These are phyloP conservation scores for Brachypteracias leptosomus DNA, from an alignment of 2,113 vertebrate species.

Conservation along the genomic window DNA sequence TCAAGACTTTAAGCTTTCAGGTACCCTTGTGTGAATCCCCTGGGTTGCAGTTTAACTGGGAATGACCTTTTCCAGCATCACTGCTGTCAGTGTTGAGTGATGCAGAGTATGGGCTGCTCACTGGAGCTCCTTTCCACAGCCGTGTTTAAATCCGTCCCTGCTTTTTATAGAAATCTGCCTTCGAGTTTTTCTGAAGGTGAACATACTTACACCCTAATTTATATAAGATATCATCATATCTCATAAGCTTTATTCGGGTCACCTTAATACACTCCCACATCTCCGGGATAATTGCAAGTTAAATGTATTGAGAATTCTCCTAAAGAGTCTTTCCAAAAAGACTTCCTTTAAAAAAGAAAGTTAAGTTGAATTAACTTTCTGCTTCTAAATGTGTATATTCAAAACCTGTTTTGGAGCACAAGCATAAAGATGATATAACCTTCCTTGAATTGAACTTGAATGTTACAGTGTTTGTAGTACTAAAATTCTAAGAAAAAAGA, in stretches of 20 bases:
- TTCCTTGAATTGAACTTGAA: background rate
- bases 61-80: slow-evolving; percentile 5
- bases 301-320: background rate
- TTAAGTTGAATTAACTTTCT: background rate
- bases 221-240: background rate
- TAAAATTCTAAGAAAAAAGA: background rate
- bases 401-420: background rate
- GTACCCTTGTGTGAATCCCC: background rate
- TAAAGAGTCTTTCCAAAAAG: background rate
- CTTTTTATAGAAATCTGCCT: slow-evolving; percentile 50
- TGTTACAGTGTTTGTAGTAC: background rate
- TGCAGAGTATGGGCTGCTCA: background rate
- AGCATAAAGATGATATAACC: background rate
- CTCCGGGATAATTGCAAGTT: background rate
- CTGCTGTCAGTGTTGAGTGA: background rate
- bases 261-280: background rate
- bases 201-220: background rate
- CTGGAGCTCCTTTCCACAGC: background rate
- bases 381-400: background rate
- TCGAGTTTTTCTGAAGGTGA: slow-evolving; percentile 18
- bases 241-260: background rate
- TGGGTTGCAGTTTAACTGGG: background rate
- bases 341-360: background rate
- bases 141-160: background rate
- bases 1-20: background rate